Percentiles rank a stretch among this genome's conserved stretches.
These are phyloP conservation scores for Gymnocypris eckloni DNA, from an alignment of 2,797 vertebrate genomes.

Conservation along the genomic window DNA sequence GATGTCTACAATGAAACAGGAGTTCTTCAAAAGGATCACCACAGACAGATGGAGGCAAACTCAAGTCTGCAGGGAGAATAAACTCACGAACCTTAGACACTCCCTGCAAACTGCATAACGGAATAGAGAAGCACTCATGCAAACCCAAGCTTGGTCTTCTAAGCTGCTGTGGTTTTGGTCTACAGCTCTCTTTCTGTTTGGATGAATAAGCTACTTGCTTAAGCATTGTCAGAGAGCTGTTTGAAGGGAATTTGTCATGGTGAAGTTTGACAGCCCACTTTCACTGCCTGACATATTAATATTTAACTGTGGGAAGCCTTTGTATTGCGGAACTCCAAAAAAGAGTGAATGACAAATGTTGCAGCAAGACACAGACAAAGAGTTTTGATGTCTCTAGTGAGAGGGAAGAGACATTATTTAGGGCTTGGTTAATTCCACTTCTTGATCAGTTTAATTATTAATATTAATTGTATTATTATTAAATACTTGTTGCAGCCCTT, in stretches of 20 bases:
- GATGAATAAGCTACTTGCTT: constrained; percentile 12
- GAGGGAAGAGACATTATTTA: neutral
- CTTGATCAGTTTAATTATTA: neutral
- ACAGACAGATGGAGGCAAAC: constrained; percentile 16
- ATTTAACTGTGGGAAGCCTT: constrained; percentile 34
- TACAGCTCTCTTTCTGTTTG: constrained; percentile 16
- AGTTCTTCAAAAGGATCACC: constrained; percentile 23
- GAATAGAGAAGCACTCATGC: neutral
- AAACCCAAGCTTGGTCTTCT: neutral
- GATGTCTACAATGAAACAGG: constrained; percentile 28
- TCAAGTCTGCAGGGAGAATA: neutral
- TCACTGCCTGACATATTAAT: constrained; percentile 33
- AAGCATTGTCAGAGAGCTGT: neutral
- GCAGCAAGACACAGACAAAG: constrained; percentile 7
- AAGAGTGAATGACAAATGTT: constrained; percentile 17
- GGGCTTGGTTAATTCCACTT: neutral
- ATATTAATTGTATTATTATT: neutral
- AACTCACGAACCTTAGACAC: constrained; percentile 11
- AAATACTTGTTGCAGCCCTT: neutral
- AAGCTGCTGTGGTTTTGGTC: neutral
- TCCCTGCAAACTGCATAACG: constrained; percentile 17
- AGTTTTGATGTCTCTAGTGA: constrained; percentile 22
- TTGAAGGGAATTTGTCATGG: constrained; percentile 22
- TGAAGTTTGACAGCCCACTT: constrained; percentile 40
- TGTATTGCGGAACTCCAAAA: neutral